Conservation (phyloP, 92 coral and sea anemone genomes). For the Pocillopora grandis region DNA sequence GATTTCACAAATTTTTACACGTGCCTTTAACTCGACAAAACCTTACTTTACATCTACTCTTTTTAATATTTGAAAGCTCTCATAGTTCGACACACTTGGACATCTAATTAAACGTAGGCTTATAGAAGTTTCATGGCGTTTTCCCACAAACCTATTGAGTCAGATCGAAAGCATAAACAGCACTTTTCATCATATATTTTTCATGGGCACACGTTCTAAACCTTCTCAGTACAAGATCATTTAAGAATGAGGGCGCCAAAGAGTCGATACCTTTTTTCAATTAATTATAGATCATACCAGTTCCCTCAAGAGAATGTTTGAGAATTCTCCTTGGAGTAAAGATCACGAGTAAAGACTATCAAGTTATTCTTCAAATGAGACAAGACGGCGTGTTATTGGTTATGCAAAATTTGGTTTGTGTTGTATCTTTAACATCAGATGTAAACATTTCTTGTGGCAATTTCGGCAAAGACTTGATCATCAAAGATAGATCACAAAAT, state of each 20-base stretch:
- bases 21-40: neutral
- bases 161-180: neutral
- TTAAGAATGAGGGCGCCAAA: neutral
- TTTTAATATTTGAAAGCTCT: slow-evolving; percentile 9
- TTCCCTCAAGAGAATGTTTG: neutral
- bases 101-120: slow-evolving; percentile 14
- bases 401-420: neutral
- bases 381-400: neutral
- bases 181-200: slow-evolving; percentile 21
- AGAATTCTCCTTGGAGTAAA: neutral
- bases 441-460: neutral
- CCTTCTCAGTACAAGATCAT: neutral
- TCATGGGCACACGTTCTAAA: neutral
- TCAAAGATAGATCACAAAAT: neutral
- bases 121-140: neutral
- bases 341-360: slow-evolving; percentile 12
- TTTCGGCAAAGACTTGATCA: neutral
- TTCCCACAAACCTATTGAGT: neutral
- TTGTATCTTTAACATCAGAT: neutral
- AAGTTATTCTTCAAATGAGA: neutral
- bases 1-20: neutral
- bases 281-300: slow-evolving; percentile 6
- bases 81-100: slow-evolving; percentile 9
- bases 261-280: neutral
- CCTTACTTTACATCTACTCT: neutral